These are phyloP conservation scores for Colletes collaris DNA, from an alignment of 2,888 invertebrate species.

Conservation along the genomic window DNA sequence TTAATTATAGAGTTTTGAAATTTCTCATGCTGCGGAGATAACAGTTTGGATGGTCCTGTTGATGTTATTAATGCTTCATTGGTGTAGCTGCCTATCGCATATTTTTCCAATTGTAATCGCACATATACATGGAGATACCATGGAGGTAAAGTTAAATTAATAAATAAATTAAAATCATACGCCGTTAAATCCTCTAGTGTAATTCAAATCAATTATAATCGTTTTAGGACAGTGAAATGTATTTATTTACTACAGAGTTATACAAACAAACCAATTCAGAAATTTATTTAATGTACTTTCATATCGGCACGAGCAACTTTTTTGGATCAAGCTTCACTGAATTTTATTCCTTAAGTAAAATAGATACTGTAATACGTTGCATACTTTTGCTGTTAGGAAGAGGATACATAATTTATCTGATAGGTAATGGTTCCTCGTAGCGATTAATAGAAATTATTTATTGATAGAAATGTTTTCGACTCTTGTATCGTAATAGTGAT, in stretches of 20 bases:
- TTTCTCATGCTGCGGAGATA: conserved; percentile 63
- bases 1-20: conserved; percentile 64
- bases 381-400: conserved; percentile 72
- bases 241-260: conserved; percentile 58
- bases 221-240: conserved; percentile 66
- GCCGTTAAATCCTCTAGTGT: neutral
- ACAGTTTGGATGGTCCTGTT: conserved; percentile 71
- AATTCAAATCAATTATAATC: neutral
- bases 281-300: conserved; percentile 73
- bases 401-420: conserved; percentile 72
- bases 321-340: conserved; percentile 73
- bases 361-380: conserved; percentile 71
- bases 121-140: conserved; percentile 58
- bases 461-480: neutral
- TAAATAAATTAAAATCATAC: neutral
- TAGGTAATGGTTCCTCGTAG: conserved; percentile 65
- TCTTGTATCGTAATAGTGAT: conserved; percentile 74
- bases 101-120: conserved; percentile 71
- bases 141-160: conserved; percentile 61
- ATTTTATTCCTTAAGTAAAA: conserved; percentile 57
- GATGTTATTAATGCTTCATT: conserved; percentile 74
- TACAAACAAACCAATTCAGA: conserved; percentile 53
- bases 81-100: conserved; percentile 75
- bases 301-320: conserved; percentile 75
- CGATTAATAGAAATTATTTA: conserved; percentile 50